Evolutionary conservation across 2,113 vertebrate genomes (phyloP), one percentile per base, ranked within the genome.

Genomic region (Myiozetetes cayanensis): DNA sequence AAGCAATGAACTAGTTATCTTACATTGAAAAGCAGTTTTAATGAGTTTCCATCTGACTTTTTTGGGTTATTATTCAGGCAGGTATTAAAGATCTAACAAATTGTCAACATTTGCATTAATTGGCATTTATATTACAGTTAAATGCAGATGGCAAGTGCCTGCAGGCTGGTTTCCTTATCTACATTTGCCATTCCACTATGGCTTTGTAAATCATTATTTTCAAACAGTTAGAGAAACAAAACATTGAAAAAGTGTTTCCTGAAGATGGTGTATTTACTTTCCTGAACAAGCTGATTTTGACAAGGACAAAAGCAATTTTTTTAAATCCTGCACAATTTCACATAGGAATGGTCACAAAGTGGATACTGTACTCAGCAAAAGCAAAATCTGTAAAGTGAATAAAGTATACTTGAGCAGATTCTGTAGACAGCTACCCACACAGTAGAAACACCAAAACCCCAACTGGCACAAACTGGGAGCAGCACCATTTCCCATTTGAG

Each of bases 21-120:
- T 53, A 71, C 18, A 47, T 35, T 24, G n/a, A 71, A 79, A 93
- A 49, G 39, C n/a, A 53, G 21, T 77, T 89, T 84, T 75, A 88
- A 55, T 78, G 52, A 58, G 27, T 47, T 78, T 75, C 55, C 35
- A 85, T 41, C 67, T 93, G 46, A 93, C 25, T 68, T 73, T 71
- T 84, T 39, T 67, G 47, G 31, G 23, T 95, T 95, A 91, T 91
- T 96, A 63, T 90, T 89, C 85, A 93, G 61, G 78, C 68, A 93
- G 90, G 66, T 84, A 67, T 63, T 95, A 90, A 95, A 84, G 50
- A 92, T 58, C 76, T 46, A 70, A 93, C 53, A 81, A 89, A 65
- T 84, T 95, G 16, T n/a, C 62, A 85, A 92, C 24, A 71, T 84
- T 96, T 95, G 37, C 50, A 94, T 94, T 97, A 95, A 89, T 28